Percentiles rank a stretch among this genome's conserved stretches.
Conservation (phyloP, 2,797 vertebrate species). For the Periparus ater region DNA sequence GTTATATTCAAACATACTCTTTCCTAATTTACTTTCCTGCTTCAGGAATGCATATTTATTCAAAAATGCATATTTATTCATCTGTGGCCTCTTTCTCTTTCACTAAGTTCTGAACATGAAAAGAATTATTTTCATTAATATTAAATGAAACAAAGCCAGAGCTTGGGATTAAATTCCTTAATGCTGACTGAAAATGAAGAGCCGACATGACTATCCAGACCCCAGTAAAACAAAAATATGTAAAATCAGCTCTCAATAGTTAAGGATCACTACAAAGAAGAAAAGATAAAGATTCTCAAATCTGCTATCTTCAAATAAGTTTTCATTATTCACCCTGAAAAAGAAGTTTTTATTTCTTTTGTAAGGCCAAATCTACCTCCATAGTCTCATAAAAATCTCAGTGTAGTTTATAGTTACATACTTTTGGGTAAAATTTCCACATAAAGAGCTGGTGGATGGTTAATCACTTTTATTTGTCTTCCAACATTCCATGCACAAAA, state of each 20-base stretch:
- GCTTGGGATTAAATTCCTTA: not conserved
- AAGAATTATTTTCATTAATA: not conserved
- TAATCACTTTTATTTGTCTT: not conserved
- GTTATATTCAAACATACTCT: not conserved
- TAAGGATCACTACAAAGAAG: not conserved
- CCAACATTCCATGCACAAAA: not conserved
- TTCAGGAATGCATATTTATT: not conserved
- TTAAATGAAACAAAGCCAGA: not conserved
- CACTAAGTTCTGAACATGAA: not conserved
- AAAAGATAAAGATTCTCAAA: not conserved
- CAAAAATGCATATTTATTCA: not conserved
- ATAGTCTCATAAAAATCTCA: not conserved
- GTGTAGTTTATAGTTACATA: not conserved
- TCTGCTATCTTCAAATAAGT: not conserved
- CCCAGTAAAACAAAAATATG: not conserved
- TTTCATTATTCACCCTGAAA: not conserved
- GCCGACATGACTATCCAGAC: not conserved
- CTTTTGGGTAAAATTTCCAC: not conserved
- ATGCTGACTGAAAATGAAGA: not conserved
- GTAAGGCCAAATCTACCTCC: not conserved
- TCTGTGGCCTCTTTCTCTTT: not conserved
- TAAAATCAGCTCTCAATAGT: not conserved
- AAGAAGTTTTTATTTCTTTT: not conserved
- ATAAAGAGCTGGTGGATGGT: not conserved
- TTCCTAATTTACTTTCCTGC: not conserved